These are phyloP conservation scores for Pseudonaja textilis DNA, from an alignment of 2,113 vertebrate genomes.

Conservation along the genomic window DNA sequence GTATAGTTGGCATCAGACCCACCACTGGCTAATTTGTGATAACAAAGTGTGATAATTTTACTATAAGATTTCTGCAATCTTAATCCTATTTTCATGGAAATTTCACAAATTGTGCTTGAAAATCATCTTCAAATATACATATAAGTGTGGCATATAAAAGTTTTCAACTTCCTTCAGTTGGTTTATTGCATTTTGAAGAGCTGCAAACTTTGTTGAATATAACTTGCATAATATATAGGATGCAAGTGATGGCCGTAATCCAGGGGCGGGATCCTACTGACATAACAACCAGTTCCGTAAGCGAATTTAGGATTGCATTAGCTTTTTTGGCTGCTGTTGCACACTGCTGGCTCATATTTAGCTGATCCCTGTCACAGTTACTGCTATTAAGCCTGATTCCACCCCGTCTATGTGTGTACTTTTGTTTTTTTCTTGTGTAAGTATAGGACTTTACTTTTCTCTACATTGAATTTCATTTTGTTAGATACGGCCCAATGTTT, in stretches of 20 bases:
- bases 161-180: neutral
- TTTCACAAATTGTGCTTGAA: neutral
- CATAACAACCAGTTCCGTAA: too few species aligned
- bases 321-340: too few species aligned
- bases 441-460: too few species aligned
- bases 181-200: neutral
- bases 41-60: neutral
- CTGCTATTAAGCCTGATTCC: too few species aligned
- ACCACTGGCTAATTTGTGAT: neutral
- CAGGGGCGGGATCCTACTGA: too few species aligned
- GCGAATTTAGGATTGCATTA: too few species aligned
- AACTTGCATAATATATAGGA: neutral
- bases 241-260: neutral
- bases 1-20: neutral
- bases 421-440: too few species aligned
- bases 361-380: too few species aligned
- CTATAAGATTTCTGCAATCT: neutral
- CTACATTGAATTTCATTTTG: too few species aligned
- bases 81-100: slow-evolving; percentile 5
- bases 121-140: neutral
- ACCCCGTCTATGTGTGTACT: too few species aligned
- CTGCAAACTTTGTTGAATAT: neutral
- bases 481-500: too few species aligned
- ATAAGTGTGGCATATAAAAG: neutral
- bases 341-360: too few species aligned